Percentiles rank a stretch among this genome's conserved stretches.
Evolutionary conservation across 2,797 vertebrate genomes (phyloP).

Genomic region (Odontamblyopus lacepedii): DNA sequence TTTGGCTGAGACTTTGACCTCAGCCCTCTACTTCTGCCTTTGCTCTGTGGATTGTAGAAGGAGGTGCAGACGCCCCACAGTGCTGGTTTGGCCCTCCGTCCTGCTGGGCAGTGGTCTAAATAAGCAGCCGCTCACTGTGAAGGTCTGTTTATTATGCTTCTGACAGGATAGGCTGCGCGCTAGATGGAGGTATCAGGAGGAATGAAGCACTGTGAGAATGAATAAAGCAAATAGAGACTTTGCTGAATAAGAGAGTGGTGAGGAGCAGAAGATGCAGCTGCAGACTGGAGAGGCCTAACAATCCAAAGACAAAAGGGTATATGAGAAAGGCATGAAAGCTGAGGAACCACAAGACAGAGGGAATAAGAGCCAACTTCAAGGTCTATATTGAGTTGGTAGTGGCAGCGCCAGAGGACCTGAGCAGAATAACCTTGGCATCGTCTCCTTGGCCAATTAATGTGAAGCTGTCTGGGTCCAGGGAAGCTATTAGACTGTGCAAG

Average conservation of each 20-base stretch:
- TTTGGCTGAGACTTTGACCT: conserved; percentile 23
- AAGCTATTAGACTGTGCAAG: conserved; percentile 74
- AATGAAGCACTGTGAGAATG: conserved; percentile 14
- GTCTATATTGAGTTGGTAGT: conserved; percentile 67
- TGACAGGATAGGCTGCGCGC: conserved; percentile 31
- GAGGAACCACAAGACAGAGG: conserved; percentile 35
- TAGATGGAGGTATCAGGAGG: conserved; percentile 36
- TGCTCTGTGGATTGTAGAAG: conserved; percentile 16
- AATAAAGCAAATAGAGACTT: conserved; percentile 31
- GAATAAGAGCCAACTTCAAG: conserved; percentile 61
- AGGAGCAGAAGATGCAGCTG: conserved; percentile 18
- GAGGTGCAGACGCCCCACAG: conserved; percentile 37
- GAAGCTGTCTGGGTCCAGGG: conserved; percentile 75
- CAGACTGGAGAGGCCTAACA: conserved; percentile 23
- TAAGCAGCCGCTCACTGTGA: conserved; percentile 55
- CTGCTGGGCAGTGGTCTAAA: conserved; percentile 46
- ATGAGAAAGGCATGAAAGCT: conserved; percentile 34
- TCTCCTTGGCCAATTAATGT: conserved; percentile 77
- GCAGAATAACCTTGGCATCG: conserved; percentile 69
- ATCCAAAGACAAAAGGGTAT: conserved; percentile 39
- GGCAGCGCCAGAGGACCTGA: conserved; percentile 70
- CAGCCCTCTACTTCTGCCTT: conserved; percentile 1
- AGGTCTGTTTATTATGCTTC: conserved; percentile 58
- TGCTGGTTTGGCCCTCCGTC: conserved; percentile 37
- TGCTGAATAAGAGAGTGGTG: conserved; percentile 21